Percentiles rank a stretch among this genome's conserved stretches.
phyloP scores from a whole-genome alignment of 2,888 invertebrate species.

The Entomobrya multifasciata region DNA sequence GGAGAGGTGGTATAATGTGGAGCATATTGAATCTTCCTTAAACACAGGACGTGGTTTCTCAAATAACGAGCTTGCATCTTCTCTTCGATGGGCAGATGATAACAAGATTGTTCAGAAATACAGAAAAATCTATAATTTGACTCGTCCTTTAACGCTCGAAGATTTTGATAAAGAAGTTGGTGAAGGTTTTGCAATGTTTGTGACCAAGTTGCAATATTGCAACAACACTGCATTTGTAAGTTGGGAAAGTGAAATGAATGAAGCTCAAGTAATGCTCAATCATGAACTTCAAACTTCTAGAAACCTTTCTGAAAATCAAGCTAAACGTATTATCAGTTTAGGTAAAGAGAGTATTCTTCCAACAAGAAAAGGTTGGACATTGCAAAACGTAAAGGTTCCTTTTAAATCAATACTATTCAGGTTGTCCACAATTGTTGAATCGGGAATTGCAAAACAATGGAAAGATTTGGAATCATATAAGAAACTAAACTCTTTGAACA shows the following conservation, averaged over 20 bases:
- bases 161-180: not conserved
- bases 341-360: not conserved
- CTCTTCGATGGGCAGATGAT: no score
- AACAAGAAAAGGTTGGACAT: slow-evolving; percentile 8
- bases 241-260: not conserved
- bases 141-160: no score
- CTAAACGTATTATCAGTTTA: not conserved
- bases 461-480: not conserved
- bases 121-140: not conserved
- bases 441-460: no score
- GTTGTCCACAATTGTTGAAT: not conserved
- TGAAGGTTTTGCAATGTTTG: not conserved
- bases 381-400: not conserved
- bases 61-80: no score
- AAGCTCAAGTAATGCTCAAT: not conserved
- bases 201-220: not conserved
- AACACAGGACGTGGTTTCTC: no score
- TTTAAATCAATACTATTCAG: not conserved
- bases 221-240: not conserved
- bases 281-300: not conserved
- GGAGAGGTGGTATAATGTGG: no score
- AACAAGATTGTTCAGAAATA: not conserved
- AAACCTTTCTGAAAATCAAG: no score
- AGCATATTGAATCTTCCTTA: no score
- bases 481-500: not conserved